phyloP scores from a whole-genome alignment of 2,888 invertebrate species.

The Acronicta psi region DNA sequence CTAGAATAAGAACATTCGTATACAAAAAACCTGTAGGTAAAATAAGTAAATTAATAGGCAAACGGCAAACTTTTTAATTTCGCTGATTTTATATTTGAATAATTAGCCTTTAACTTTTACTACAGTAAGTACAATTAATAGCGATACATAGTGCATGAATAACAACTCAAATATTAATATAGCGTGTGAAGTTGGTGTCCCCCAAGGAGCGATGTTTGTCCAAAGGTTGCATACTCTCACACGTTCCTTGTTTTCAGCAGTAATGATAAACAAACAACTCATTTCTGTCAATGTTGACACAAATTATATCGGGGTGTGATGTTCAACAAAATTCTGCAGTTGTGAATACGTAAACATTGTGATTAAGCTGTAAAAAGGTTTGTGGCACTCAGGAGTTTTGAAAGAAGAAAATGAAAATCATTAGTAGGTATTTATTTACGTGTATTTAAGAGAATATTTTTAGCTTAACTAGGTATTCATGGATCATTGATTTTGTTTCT shows the following conservation, averaged over 20 bases:
- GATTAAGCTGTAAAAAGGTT: not conserved
- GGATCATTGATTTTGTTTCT: not conserved
- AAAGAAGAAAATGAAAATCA: too few relatives aligned
- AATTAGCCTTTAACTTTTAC: too few relatives aligned
- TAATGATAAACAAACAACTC: slow-evolving; percentile 40
- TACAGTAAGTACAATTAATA: too few relatives aligned
- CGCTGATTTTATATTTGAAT: too few relatives aligned
- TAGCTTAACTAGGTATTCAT: too few relatives aligned
- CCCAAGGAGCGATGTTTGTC: slow-evolving; percentile 12
- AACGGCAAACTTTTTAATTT: too few relatives aligned
- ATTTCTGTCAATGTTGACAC: slow-evolving; percentile 1
- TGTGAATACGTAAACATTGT: not conserved
- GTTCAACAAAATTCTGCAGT: not conserved
- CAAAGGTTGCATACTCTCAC: slow-evolving; percentile 4
- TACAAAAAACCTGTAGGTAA: too few relatives aligned
- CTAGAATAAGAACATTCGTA: too few relatives aligned
- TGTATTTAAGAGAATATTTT: too few relatives aligned
- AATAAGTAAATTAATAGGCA: too few relatives aligned
- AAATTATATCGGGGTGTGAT: not conserved
- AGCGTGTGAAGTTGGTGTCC: slow-evolving; percentile 1
- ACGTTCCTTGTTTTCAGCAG: slow-evolving; percentile 6
- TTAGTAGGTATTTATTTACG: too few relatives aligned
- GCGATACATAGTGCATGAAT: not conserved
- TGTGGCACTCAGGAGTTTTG: too few relatives aligned
- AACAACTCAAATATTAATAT: slow-evolving; percentile 14